Percentiles rank a stretch among this genome's conserved stretches.
Evolutionary conservation across 1,140 invertebrate species (phyloP).

Genomic region (Batillaria attramentaria): DNA sequence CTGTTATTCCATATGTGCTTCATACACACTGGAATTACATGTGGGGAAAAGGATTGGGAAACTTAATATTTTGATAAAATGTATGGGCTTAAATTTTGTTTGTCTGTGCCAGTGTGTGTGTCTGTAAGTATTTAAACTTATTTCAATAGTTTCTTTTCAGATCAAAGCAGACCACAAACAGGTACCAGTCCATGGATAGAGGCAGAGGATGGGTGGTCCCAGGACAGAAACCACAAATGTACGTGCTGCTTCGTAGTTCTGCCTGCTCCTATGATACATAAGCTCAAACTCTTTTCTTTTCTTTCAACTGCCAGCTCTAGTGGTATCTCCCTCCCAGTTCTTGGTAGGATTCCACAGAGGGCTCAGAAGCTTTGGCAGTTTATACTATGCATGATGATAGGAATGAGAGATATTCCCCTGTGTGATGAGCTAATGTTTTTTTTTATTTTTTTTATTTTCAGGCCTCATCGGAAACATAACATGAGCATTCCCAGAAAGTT

Average conservation of each 20-base stretch:
- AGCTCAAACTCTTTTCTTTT: no score
- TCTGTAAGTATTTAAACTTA: not conserved
- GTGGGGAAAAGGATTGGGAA: not conserved
- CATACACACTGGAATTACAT: no score
- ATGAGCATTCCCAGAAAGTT: conserved; percentile 56
- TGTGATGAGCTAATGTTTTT: no score
- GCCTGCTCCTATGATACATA: no score
- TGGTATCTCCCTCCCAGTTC: no score
- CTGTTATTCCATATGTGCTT: no score
- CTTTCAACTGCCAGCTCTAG: no score
- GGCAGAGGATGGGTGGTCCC: conserved; percentile 74
- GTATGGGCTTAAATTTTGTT: not conserved
- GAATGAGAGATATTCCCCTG: no score
- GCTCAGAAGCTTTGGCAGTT: no score
- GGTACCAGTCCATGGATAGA: not conserved
- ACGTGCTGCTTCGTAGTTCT: no score
- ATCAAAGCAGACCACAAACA: conserved; percentile 24
- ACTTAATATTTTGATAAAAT: not conserved
- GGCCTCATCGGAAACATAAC: conserved; percentile 35
- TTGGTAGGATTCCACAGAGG: not conserved
- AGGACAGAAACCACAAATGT: conserved; percentile 71
- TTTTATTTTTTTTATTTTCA: not conserved
- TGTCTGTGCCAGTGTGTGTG: not conserved
- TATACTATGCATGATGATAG: no score
- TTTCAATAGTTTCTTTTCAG: conserved; percentile 2